phyloP scores from a whole-genome alignment of 2,113 vertebrate species.

The Acanthochromis polyacanthus region DNA sequence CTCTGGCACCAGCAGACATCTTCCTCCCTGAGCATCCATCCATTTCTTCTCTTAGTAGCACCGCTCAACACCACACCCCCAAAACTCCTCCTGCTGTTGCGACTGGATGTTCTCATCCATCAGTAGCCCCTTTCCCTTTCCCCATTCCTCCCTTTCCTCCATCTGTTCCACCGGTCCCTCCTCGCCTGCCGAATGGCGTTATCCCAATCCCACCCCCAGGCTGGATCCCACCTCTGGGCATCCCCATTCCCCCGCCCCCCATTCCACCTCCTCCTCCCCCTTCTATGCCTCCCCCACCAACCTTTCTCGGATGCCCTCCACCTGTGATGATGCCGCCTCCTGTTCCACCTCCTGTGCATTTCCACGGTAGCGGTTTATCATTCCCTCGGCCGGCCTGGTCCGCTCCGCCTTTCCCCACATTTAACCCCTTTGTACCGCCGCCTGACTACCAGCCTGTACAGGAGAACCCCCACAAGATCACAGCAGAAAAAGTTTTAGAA shows the following conservation, averaged over 20 bases:
- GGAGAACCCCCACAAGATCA: conserved; percentile 90
- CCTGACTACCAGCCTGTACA: conserved; percentile 86
- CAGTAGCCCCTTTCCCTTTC: conserved; percentile 45
- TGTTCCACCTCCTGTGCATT: conserved; percentile 79
- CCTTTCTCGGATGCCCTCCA: conserved; percentile 65
- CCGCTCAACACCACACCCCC: background rate
- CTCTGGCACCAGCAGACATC: conserved; percentile 76
- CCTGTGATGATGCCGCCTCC: conserved; percentile 50
- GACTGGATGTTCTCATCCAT: conserved; percentile 12
- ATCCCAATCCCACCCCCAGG: conserved; percentile 77
- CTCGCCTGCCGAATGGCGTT: conserved; percentile 69
- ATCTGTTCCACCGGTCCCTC: conserved; percentile 59
- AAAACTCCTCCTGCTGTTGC: conserved; percentile 24
- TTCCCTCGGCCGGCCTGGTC: conserved; percentile 87
- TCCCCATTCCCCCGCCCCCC: conserved; percentile 45
- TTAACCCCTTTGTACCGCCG: conserved; percentile 92
- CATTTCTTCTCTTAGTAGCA: conserved; percentile 27
- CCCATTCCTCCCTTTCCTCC: conserved; percentile 56
- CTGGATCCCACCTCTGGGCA: conserved; percentile 64
- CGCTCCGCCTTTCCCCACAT: conserved; percentile 84
- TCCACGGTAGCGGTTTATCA: conserved; percentile 40
- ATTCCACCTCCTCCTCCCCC: conserved; percentile 41
- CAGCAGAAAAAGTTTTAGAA: conserved; percentile 91
- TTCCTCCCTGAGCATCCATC: conserved; percentile 12
- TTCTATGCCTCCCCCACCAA: conserved; percentile 53